These are phyloP conservation scores for Indicator maculatus DNA, from an alignment of 2,113 vertebrate species.

Conservation along the genomic window DNA sequence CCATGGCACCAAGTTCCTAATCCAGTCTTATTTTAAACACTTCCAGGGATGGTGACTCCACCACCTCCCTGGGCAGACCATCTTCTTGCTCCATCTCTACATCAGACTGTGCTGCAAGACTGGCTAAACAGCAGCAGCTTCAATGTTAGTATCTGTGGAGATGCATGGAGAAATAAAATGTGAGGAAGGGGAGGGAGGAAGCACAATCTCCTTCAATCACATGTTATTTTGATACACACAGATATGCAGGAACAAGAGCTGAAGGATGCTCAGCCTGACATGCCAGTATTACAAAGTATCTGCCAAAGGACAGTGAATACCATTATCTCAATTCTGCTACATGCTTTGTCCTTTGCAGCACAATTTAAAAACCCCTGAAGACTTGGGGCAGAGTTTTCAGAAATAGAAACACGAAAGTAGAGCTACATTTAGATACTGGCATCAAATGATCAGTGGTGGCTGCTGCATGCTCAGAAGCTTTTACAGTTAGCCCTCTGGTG, in stretches of 20 bases:
- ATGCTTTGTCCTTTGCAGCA: neutral
- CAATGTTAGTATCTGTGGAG: neutral
- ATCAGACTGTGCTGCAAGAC: neutral
- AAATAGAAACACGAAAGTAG: neutral
- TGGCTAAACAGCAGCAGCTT: neutral
- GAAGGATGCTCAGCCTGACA: neutral
- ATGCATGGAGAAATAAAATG: neutral
- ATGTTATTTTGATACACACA: neutral
- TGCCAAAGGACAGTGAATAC: neutral
- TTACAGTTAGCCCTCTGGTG: accelerated
- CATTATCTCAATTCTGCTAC: neutral
- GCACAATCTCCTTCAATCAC: neutral
- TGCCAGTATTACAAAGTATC: neutral
- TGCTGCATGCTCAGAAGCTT: neutral
- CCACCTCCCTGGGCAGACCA: too few relatives aligned
- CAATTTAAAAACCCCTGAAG: neutral
- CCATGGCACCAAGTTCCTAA: too few relatives aligned
- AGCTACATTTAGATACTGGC: neutral
- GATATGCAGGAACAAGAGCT: neutral
- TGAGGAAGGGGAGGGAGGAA: neutral
- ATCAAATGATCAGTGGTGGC: neutral
- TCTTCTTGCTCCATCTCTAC: neutral
- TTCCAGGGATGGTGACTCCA: too few relatives aligned
- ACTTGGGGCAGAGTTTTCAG: neutral
- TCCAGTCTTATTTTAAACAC: too few relatives aligned